phyloP scores from a whole-genome alignment of 2,113 vertebrate genomes.

The Tricholaema leucomelas region DNA sequence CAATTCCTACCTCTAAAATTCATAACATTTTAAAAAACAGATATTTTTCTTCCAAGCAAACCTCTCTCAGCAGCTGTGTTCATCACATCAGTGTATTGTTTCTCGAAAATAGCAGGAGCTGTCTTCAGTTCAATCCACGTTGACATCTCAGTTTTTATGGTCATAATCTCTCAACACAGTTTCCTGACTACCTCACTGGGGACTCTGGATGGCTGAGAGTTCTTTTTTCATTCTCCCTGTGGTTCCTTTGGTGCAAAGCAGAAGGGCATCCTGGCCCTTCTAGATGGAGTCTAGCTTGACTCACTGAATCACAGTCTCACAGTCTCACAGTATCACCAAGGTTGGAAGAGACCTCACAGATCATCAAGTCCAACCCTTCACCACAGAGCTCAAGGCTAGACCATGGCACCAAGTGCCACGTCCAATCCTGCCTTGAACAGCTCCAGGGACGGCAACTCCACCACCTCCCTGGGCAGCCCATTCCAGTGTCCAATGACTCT shows the following conservation, averaged over 20 bases:
- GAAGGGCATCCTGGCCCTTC: background rate
- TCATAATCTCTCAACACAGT: background rate
- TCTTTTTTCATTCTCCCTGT: background rate
- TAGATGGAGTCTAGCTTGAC: background rate
- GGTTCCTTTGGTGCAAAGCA: background rate
- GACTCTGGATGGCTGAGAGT: background rate
- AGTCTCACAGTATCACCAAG: too few species aligned
- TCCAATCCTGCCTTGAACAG: too few species aligned
- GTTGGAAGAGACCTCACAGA: too few species aligned
- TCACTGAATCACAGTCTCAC: background rate
- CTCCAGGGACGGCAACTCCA: too few species aligned
- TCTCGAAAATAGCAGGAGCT: background rate
- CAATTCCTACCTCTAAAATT: background rate
- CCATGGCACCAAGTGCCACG: too few species aligned
- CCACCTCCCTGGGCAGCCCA: too few species aligned
- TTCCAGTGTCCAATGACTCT: too few species aligned
- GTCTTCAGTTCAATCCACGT: background rate
- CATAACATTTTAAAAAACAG: background rate
- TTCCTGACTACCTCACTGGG: background rate
- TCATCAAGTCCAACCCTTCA: too few species aligned
- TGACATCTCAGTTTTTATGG: background rate
- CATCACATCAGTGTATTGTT: background rate
- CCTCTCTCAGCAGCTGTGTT: background rate
- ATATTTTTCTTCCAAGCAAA: background rate
- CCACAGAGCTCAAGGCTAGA: too few species aligned